Evolutionary conservation across 2,888 invertebrate species (phyloP).

Genomic region (Sabatieria punctata): DNA sequence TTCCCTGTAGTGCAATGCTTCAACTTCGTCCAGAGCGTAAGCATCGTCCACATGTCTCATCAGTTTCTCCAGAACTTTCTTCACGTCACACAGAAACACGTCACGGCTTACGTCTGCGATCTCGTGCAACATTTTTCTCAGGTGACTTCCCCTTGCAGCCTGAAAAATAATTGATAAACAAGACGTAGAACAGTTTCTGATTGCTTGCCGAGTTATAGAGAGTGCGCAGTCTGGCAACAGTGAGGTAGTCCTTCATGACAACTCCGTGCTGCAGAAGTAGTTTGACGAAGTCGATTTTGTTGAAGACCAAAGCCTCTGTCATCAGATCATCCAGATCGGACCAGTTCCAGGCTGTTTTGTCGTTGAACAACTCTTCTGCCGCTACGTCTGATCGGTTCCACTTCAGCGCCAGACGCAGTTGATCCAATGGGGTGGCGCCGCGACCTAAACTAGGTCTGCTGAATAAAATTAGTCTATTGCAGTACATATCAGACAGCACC

Average conservation of each 20-base stretch:
- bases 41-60: slow-evolving; percentile 10
- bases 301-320: slow-evolving; percentile 29
- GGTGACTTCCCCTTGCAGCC: neutral
- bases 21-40: neutral
- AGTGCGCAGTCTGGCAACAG: slow-evolving; percentile 23
- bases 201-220: slow-evolving; percentile 26
- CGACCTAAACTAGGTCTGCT: slow-evolving; percentile 1
- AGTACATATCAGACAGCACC: no score
- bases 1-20: no score
- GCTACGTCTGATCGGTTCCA: slow-evolving; percentile 36
- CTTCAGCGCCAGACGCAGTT: slow-evolving; percentile 32
- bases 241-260: slow-evolving; percentile 34
- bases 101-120: slow-evolving; percentile 13
- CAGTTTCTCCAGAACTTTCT: slow-evolving; percentile 14
- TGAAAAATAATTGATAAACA: no score
- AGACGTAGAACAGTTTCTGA: no score
- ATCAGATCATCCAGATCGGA: slow-evolving; percentile 29
- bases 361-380: slow-evolving; percentile 31
- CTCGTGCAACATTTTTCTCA: neutral
- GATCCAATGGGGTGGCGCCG: slow-evolving; percentile 14
- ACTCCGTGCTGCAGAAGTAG: slow-evolving; percentile 35
- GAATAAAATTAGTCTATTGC: no score
- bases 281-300: slow-evolving; percentile 33
- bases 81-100: neutral
- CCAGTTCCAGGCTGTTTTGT: slow-evolving; percentile 15